A percentile compares a stretch with the other conserved stretches of the same genome.
These are phyloP conservation scores for Pyrocephalus nanus DNA, from an alignment of 2,797 vertebrate species.

Conservation along the genomic window DNA sequence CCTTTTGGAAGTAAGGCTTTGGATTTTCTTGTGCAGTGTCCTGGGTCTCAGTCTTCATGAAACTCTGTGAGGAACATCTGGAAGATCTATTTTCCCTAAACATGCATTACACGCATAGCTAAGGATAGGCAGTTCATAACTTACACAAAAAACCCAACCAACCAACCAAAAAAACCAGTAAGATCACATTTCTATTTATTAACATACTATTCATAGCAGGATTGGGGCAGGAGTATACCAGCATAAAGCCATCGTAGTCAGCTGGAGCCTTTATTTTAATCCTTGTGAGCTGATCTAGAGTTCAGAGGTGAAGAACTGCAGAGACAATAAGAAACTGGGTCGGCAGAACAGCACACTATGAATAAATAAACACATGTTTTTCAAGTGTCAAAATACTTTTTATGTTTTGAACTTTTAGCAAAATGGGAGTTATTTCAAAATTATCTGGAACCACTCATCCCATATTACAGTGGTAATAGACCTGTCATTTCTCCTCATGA, in stretches of 20 bases:
- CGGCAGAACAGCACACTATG: neutral
- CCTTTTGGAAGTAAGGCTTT: neutral
- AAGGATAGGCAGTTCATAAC: neutral
- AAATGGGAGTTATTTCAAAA: constrained; percentile 8
- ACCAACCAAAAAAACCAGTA: fast-evolving
- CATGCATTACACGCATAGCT: fast-evolving
- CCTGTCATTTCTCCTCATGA: neutral
- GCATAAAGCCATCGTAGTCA: neutral
- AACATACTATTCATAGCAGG: neutral
- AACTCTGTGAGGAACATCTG: neutral
- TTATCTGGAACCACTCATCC: neutral
- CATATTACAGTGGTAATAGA: neutral
- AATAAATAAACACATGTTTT: constrained; percentile 15
- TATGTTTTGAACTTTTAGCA: constrained; percentile 7
- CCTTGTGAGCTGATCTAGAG: neutral
- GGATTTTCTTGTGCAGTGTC: neutral
- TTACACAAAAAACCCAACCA: neutral
- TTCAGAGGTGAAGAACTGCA: neutral
- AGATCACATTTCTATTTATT: neutral
- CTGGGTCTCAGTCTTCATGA: neutral
- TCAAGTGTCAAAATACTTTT: constrained; percentile 9
- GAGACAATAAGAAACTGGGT: neutral
- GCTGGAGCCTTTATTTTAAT: neutral
- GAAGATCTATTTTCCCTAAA: neutral
- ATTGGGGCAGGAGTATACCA: neutral